Percentiles rank a stretch among this genome's conserved stretches.
Conservation (phyloP, 2,888 invertebrate genomes). For the Drosophila anomalata region DNA sequence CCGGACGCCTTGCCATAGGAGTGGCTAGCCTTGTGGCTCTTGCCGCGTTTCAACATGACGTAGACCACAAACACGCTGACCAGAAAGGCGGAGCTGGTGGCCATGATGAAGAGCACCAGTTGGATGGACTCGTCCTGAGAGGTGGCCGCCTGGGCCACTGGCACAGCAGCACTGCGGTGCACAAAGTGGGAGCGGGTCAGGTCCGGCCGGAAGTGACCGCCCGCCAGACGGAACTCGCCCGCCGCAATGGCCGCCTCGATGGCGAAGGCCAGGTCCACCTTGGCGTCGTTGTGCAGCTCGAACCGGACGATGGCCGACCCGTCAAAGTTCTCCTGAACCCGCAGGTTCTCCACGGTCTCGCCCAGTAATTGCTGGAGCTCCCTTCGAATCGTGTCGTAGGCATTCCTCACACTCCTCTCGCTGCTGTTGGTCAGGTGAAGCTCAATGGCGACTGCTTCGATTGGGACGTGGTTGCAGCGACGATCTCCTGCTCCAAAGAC, state of each 20-base stretch:
- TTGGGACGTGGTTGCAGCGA: constrained; percentile 87
- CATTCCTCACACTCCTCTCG: constrained; percentile 84
- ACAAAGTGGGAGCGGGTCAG: constrained; percentile 87
- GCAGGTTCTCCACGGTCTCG: constrained; percentile 85
- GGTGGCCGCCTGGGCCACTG: constrained; percentile 76
- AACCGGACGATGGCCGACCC: constrained; percentile 86
- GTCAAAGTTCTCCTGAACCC: constrained; percentile 85
- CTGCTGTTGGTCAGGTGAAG: constrained; percentile 89
- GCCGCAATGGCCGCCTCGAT: constrained; percentile 90
- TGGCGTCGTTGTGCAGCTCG: constrained; percentile 88
- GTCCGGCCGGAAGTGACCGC: constrained; percentile 85
- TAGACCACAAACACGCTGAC: constrained; percentile 91
- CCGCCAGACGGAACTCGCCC: constrained; percentile 76
- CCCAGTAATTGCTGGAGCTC: constrained; percentile 83
- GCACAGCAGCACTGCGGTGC: constrained; percentile 82
- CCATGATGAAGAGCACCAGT: constrained; percentile 90
- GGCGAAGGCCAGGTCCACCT: constrained; percentile 91
- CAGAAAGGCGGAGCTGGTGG: constrained; percentile 91
- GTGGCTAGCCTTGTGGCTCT: constrained; percentile 73
- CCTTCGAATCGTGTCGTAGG: constrained; percentile 84
- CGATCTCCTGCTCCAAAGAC: constrained; percentile 86
- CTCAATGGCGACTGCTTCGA: constrained; percentile 90
- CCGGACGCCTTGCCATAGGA: constrained; percentile 61
- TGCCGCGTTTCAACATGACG: constrained; percentile 89
- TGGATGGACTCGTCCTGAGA: constrained; percentile 86